Percentiles rank a stretch among this genome's conserved stretches.
phyloP scores from a whole-genome alignment of 2,113 vertebrate species.

The Xiphophorus maculatus region DNA sequence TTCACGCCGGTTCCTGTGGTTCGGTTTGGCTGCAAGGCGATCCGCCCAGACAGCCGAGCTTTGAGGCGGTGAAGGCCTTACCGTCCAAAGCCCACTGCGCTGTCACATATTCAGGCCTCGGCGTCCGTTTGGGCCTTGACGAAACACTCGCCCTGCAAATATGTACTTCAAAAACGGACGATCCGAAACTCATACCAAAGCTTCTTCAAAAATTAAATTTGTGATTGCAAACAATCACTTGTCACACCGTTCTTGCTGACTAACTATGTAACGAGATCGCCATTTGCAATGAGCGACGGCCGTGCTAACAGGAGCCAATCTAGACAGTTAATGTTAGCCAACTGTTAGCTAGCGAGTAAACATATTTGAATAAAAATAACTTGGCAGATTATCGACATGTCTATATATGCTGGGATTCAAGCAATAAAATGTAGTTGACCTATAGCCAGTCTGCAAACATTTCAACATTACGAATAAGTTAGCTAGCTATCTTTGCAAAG shows the following conservation, averaged over 20 bases:
- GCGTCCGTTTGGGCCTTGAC: constrained; percentile 53
- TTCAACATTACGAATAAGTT: not conserved
- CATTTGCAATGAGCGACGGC: constrained; percentile 33
- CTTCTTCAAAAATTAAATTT: not conserved
- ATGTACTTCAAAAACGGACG: not conserved
- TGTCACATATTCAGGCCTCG: constrained; percentile 66
- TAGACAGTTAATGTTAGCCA: constrained; percentile 46
- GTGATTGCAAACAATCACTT: not conserved
- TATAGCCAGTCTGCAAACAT: not conserved
- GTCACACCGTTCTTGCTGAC: constrained; percentile 10
- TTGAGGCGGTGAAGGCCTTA: constrained; percentile 58
- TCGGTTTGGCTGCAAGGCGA: constrained; percentile 61
- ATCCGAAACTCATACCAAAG: not conserved
- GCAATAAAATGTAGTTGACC: not conserved
- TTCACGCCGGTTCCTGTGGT: constrained; percentile 40
- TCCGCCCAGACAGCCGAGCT: constrained; percentile 68
- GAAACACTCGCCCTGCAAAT: constrained; percentile 23
- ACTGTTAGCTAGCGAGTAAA: constrained; percentile 56
- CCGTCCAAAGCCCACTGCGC: constrained; percentile 59
- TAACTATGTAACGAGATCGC: constrained; percentile 21
- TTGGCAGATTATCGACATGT: constrained; percentile 26
- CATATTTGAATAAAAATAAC: constrained; percentile 11
- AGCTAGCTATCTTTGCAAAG: constrained; percentile 9
- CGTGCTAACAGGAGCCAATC: constrained; percentile 49
- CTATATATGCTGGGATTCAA: constrained; percentile 22